Percentiles rank a stretch among this genome's conserved stretches.
phyloP scores from a whole-genome alignment of 2,797 vertebrate species.

The Crocidura indochinensis region DNA sequence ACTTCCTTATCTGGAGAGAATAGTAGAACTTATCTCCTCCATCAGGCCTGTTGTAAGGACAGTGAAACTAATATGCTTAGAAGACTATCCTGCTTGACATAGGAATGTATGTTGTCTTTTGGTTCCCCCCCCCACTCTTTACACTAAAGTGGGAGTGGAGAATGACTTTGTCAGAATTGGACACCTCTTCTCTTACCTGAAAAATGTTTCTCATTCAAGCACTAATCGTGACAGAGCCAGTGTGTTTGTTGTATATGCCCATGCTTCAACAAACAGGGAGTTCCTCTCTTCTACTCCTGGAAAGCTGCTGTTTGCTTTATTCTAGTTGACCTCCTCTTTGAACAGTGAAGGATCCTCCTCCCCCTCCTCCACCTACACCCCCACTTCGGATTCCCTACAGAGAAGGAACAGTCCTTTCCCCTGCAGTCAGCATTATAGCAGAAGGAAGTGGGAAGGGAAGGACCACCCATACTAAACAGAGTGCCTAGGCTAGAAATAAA shows the following conservation, averaged over 20 bases:
- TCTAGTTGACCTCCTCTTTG: constrained; percentile 72
- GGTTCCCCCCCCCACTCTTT: neutral
- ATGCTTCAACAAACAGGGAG: constrained; percentile 34
- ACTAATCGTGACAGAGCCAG: constrained; percentile 42
- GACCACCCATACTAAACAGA: constrained; percentile 56
- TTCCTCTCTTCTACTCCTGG: constrained; percentile 63
- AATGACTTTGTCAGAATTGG: constrained; percentile 54
- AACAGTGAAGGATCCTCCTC: constrained; percentile 19
- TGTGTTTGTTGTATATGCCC: constrained; percentile 30
- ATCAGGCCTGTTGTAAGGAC: neutral
- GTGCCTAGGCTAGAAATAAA: constrained; percentile 57
- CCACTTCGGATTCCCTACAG: neutral
- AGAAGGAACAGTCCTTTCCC: constrained; percentile 27
- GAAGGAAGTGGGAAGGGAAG: constrained; percentile 76
- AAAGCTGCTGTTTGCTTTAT: constrained; percentile 62
- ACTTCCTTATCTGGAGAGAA: constrained; percentile 49
- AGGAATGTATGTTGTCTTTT: neutral
- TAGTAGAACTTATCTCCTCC: neutral
- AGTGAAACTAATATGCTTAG: constrained; percentile 22
- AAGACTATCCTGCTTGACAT: neutral
- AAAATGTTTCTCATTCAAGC: constrained; percentile 68
- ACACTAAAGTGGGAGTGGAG: neutral
- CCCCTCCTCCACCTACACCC: neutral
- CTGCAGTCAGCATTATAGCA: constrained; percentile 71
- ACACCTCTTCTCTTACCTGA: constrained; percentile 24